Evolutionary conservation across 2,888 invertebrate genomes (phyloP), one percentile per base, ranked within the genome.

Genomic region (Drosophila quinaria): DNA sequence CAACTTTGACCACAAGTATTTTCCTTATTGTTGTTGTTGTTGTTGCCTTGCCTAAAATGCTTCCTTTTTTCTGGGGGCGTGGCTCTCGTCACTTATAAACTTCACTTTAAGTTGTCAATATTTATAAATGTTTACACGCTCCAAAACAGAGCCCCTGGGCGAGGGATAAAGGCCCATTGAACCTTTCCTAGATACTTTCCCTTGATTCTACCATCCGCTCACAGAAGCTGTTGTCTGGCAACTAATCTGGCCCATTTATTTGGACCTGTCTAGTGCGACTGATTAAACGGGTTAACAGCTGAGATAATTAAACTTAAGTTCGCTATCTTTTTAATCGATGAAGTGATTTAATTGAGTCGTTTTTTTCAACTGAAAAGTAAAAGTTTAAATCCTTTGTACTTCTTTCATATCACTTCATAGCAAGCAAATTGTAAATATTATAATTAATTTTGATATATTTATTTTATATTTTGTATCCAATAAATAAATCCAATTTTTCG

Each of bases 41-140:
- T 84, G 56, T 47, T 74, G 54, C 52, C 51, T 44, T 67, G 58
- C 74, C 81, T 58, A 68, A 80, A 83, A 84, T 70, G 72, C 82
- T 82, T 76, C 77, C 80, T 70, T 76, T 82, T 1, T 25, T 56
- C 74, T 70, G 60, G 61, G 49, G 63, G 15, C 49, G 60, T 69
- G 46, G 54, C 75, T 70, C 82, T 68, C 87, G 87, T 87, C 86
- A 87, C 80, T 87, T 88, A 74, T 79, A 87, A 87, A 75, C 87
- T 79, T 84, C 82, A 89, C 89, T 87, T 84, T 77, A 87, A 88
- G 89, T 67, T 84, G 87, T 87, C 87, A 87, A 87, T 88, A 82
- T 84, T 89, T 84, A 84, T 87, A 87, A 88, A 82, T 88, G 80
- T 87, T 84, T 82, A 80, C 87, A 77, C 77, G 66, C 70, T 79